Evolutionary conservation across 2,797 vertebrate species (phyloP).

Genomic region (Thaleichthys pacificus): DNA sequence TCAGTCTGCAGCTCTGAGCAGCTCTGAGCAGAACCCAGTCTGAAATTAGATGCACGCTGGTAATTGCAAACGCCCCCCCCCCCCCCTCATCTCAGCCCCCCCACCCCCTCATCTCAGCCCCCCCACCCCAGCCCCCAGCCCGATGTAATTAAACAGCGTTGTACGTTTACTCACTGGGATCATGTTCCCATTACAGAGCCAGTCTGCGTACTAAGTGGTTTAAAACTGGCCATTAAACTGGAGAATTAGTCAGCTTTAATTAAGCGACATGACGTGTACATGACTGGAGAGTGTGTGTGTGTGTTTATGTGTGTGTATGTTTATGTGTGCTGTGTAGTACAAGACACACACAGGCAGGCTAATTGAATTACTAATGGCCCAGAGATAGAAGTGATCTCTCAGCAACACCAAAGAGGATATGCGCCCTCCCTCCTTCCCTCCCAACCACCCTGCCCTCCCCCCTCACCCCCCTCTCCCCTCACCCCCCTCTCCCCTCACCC

Average conservation of each 20-base stretch:
- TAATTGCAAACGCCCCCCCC: conserved; percentile 70
- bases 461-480: too few relatives aligned
- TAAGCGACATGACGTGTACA: conserved; percentile 62
- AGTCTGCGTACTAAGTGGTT: conserved; percentile 65
- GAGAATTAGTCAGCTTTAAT: conserved; percentile 76
- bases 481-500: not conserved
- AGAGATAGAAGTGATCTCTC: conserved; percentile 35
- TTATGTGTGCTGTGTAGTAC: conserved; percentile 63
- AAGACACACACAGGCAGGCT: conserved; percentile 52
- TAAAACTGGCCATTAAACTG: conserved; percentile 71
- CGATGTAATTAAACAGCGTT: conserved; percentile 79
- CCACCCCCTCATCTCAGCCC: too few relatives aligned
- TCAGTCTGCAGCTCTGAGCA: conserved; percentile 41
- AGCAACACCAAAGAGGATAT: conserved; percentile 24
- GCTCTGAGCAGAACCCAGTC: conserved; percentile 42
- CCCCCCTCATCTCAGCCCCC: conserved; percentile 32
- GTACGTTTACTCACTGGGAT: conserved; percentile 74
- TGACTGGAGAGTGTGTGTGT: conserved; percentile 54
- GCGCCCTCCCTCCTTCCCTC: conserved; percentile 9
- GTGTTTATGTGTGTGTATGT: conserved; percentile 58
- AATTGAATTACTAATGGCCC: conserved; percentile 61
- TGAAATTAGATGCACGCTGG: conserved; percentile 67
- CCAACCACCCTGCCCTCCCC: too few relatives aligned
- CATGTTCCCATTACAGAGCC: conserved; percentile 71
- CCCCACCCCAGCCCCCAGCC: conserved; percentile 66